Conservation (phyloP, 2,113 vertebrate genomes). For the Corythornis madagascariensis region DNA sequence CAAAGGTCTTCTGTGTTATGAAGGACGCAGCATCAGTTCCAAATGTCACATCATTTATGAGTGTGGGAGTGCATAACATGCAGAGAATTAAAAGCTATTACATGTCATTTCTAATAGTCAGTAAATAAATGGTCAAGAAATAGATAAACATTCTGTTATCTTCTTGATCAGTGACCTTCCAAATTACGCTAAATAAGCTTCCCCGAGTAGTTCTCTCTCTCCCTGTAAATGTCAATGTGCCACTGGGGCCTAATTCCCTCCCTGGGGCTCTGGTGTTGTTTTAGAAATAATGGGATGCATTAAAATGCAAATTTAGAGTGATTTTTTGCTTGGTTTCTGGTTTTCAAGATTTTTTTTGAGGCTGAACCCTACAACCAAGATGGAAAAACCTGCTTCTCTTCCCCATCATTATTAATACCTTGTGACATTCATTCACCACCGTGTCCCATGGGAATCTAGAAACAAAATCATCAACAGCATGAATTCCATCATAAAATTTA, state of each 20-base stretch:
- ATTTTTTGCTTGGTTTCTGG: not conserved
- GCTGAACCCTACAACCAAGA: not conserved
- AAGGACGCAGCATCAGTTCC: not conserved
- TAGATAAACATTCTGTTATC: not conserved
- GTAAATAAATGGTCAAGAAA: slow-evolving; percentile 14
- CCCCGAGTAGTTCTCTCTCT: not conserved
- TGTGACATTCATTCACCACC: not conserved
- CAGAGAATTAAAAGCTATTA: slow-evolving; percentile 20
- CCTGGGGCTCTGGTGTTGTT: not conserved
- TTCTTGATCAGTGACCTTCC: not conserved
- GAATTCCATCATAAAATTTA: not conserved
- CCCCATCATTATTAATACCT: not conserved
- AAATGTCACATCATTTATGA: slow-evolving; percentile 47
- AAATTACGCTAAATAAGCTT: not conserved
- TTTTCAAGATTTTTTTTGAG: not conserved
- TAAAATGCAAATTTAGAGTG: not conserved
- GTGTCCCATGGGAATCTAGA: not conserved
- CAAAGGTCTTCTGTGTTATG: slow-evolving; percentile 13
- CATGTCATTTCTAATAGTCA: not conserved
- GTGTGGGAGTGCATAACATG: not conserved
- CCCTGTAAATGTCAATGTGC: not conserved
- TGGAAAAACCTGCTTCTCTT: not conserved
- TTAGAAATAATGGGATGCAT: not conserved
- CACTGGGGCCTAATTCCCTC: not conserved
- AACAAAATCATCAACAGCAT: not conserved